phyloP scores from a whole-genome alignment of 2,888 invertebrate genomes.

The Mellilla xanthometata region DNA sequence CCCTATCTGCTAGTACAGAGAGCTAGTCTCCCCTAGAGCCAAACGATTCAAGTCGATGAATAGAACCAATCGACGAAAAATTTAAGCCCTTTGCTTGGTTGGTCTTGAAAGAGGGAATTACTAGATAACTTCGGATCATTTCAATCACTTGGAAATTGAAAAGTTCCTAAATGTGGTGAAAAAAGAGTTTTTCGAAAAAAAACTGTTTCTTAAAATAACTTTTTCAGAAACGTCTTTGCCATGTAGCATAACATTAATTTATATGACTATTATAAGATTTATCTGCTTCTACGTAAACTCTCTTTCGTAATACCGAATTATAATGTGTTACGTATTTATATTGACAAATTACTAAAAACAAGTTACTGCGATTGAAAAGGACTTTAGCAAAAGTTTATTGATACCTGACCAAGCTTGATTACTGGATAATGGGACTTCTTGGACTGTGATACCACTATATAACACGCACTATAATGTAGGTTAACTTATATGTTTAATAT shows the following conservation, averaged over 20 bases:
- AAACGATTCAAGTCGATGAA: constrained; percentile 13
- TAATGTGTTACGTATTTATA: no score
- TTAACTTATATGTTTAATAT: constrained; percentile 51
- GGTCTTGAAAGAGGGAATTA: constrained; percentile 17
- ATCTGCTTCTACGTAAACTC: no score
- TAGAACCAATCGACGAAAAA: constrained; percentile 22
- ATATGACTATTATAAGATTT: no score
- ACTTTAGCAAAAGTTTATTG: constrained; percentile 17
- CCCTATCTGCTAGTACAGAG: constrained; percentile 19
- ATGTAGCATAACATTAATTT: no score
- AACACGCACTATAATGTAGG: constrained; percentile 56
- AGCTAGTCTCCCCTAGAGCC: constrained; percentile 30
- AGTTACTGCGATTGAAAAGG: constrained; percentile 21
- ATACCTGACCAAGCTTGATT: constrained; percentile 26
- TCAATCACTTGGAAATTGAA: not conserved
- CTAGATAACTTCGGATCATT: constrained; percentile 10
- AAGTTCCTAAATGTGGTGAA: no score
- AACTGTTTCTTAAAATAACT: no score
- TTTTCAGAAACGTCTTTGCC: no score
- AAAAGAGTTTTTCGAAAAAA: no score
- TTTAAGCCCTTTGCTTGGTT: constrained; percentile 30
- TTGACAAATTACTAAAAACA: no score
- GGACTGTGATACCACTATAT: constrained; percentile 74
- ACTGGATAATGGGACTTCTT: constrained; percentile 27
- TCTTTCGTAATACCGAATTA: no score